A percentile compares a stretch with the other conserved stretches of the same genome.
These are phyloP conservation scores for Thalassaphorura encarpata DNA, from an alignment of 1,140 invertebrate species.

Conservation along the genomic window DNA sequence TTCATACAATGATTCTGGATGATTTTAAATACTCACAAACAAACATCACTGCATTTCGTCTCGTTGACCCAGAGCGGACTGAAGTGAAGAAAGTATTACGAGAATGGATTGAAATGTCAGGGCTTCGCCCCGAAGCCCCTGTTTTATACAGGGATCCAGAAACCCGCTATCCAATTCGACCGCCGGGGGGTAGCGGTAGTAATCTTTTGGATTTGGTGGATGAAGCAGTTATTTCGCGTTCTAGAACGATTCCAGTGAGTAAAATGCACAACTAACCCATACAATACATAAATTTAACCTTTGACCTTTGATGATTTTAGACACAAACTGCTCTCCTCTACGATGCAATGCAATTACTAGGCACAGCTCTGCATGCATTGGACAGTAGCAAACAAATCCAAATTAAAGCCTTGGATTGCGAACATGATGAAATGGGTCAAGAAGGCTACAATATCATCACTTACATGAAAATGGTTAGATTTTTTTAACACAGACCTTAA, in stretches of 20 bases:
- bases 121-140: background rate
- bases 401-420: too few relatives aligned
- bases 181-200: too few relatives aligned
- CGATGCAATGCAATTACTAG: background rate
- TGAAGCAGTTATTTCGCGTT: background rate
- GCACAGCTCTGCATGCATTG: background rate
- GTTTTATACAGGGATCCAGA: background rate
- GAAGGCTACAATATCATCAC: background rate
- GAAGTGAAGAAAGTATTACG: constrained; percentile 48
- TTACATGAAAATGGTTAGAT: background rate
- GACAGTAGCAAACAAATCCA: too few relatives aligned
- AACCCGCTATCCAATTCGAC: too few relatives aligned
- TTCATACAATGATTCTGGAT: constrained; percentile 78
- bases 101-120: background rate
- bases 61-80: constrained; percentile 63
- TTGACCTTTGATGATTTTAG: too few relatives aligned
- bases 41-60: constrained; percentile 78
- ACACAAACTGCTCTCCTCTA: background rate
- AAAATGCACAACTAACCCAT: background rate
- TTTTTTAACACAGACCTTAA: background rate
- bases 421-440: too few relatives aligned
- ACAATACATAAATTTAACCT: background rate
- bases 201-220: too few relatives aligned
- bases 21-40: constrained; percentile 84
- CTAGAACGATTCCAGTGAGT: background rate